Conservation (phyloP, 2,888 invertebrate species). For the Platycnemis pennipes region DNA sequence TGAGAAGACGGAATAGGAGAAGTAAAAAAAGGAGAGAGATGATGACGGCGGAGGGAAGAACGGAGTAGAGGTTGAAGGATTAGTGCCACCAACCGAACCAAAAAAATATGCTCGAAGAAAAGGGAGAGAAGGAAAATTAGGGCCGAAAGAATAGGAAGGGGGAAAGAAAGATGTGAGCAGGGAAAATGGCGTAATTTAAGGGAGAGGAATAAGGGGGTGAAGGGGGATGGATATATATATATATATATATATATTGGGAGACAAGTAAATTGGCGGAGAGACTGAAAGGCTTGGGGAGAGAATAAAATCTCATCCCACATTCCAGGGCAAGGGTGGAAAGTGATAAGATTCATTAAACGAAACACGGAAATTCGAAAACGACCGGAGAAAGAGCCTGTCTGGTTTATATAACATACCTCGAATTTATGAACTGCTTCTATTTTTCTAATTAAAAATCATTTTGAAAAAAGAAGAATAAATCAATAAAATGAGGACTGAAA, state of each 20-base stretch:
- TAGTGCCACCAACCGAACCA: neutral
- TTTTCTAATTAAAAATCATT: no score
- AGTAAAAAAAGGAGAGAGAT: neutral
- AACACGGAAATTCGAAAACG: neutral
- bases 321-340: constrained; percentile 9
- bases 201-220: neutral
- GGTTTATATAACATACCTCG: neutral
- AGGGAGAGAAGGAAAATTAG: neutral
- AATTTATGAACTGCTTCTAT: no score
- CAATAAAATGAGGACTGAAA: no score
- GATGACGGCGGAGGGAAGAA: neutral
- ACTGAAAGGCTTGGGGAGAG: neutral
- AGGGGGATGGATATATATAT: neutral
- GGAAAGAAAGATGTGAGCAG: neutral
- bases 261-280: neutral
- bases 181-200: neutral
- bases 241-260: no score
- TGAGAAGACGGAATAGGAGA: neutral
- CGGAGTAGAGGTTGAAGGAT: neutral
- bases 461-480: no score
- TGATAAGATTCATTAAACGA: neutral
- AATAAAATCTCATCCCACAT: neutral
- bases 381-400: neutral
- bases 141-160: neutral
- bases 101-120: neutral